Evolutionary conservation across 2,113 vertebrate species (phyloP).

Genomic region (Rhynchopsitta pachyrhyncha): DNA sequence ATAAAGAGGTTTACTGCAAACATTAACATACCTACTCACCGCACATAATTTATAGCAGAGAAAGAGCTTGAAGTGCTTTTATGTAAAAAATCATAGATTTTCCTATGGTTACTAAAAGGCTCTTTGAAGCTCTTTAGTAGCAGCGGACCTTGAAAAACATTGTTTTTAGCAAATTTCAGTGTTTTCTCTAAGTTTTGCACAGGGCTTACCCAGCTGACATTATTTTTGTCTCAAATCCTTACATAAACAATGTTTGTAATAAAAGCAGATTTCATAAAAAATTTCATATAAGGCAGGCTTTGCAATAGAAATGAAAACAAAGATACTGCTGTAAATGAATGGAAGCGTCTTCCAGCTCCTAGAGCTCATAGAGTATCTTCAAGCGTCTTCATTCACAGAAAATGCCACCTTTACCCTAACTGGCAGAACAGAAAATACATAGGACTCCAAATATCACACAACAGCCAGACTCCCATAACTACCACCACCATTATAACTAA

Average conservation of each 20-base stretch:
- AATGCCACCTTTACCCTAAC: conserved; percentile 26
- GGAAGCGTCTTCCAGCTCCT: neutral
- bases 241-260: conserved; percentile 59
- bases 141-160: conserved; percentile 28
- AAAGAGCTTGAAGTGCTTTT: conserved; percentile 71
- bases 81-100: conserved; percentile 72
- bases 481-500: conserved; percentile 18
- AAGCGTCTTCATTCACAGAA: neutral
- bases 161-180: conserved; percentile 60
- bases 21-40: conserved; percentile 39
- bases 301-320: conserved; percentile 33
- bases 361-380: neutral
- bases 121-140: conserved; percentile 63
- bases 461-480: neutral
- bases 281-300: neutral
- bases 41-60: conserved; percentile 62
- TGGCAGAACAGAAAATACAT: conserved; percentile 36
- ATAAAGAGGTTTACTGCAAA: conserved; percentile 64
- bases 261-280: neutral
- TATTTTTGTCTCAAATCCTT: conserved; percentile 54
- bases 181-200: conserved; percentile 52
- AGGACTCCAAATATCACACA: conserved; percentile 42
- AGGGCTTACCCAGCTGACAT: conserved; percentile 63
- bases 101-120: conserved; percentile 61
- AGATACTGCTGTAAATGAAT: conserved; percentile 10